phyloP scores from a whole-genome alignment of 1,140 invertebrate species.

The Aphelinus certus region DNA sequence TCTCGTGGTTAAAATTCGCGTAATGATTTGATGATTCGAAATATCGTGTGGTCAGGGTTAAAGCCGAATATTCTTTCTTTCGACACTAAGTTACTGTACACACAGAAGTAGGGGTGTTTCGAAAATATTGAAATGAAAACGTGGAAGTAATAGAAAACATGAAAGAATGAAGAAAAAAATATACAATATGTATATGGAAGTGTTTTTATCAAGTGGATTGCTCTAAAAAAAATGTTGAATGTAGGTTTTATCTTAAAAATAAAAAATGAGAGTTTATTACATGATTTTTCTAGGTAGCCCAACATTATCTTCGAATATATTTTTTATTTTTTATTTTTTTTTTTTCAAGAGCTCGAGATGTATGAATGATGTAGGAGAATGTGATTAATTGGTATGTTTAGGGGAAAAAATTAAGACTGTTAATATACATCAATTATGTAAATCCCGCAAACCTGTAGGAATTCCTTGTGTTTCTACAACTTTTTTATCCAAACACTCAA shows the following conservation, averaged over 20 bases:
- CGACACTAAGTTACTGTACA: neutral
- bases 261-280: too few species aligned
- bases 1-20: constrained; percentile 7
- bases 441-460: constrained; percentile 20
- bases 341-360: constrained; percentile 4
- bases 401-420: constrained; percentile 31
- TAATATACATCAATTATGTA: constrained; percentile 32
- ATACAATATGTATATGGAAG: constrained; percentile 7
- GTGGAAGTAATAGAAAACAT: too few species aligned
- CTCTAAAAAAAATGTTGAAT: too few species aligned
- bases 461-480: constrained; percentile 25
- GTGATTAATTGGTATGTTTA: constrained; percentile 10
- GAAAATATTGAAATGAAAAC: too few species aligned
- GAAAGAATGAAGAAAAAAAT: neutral
- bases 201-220: neutral
- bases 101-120: neutral
- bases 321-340: neutral
- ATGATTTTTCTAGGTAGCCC: too few species aligned
- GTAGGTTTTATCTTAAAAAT: too few species aligned
- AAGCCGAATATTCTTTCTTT: neutral
- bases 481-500: constrained; percentile 32
- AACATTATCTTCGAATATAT: neutral
- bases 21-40: neutral
- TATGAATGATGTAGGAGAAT: constrained; percentile 8
- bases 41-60: too few species aligned